A percentile compares a stretch with the other conserved stretches of the same genome.
Conservation (phyloP, 2,888 invertebrate species). For the Incurvaria masculella region DNA sequence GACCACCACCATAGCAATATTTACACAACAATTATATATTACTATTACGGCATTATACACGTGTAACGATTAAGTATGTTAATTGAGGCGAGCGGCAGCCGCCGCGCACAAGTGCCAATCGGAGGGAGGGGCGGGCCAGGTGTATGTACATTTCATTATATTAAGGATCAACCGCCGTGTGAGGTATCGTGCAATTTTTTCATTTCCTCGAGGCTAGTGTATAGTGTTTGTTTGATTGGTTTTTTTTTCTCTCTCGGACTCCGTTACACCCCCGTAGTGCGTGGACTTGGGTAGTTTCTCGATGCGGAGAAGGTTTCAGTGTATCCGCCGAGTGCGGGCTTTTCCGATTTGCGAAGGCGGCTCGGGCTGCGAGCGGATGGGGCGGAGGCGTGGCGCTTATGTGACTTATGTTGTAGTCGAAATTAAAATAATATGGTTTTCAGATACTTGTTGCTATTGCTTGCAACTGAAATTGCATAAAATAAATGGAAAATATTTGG, state of each 20-base stretch:
- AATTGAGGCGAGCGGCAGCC: background rate
- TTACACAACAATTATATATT: slow-evolving; percentile 17
- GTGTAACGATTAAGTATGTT: background rate
- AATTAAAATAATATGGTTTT: too few relatives aligned
- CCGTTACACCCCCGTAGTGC: too few relatives aligned
- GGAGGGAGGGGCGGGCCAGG: slow-evolving; percentile 4
- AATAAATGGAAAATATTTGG: too few relatives aligned
- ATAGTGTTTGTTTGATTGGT: background rate
- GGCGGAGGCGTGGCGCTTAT: too few relatives aligned
- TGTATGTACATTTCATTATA: slow-evolving; percentile 35
- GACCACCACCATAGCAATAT: slow-evolving; percentile 20
- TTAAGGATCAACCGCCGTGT: slow-evolving; percentile 41
- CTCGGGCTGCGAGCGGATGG: too few relatives aligned
- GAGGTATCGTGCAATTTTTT: slow-evolving; percentile 13
- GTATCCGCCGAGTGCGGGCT: too few relatives aligned
- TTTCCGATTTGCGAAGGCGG: too few relatives aligned
- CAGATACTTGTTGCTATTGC: too few relatives aligned
- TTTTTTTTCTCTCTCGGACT: background rate
- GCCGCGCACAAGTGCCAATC: slow-evolving; percentile 6
- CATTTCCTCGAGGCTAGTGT: slow-evolving; percentile 32
- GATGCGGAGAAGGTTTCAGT: background rate
- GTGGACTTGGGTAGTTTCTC: background rate
- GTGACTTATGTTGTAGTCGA: too few relatives aligned
- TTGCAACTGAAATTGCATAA: too few relatives aligned
- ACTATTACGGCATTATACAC: slow-evolving; percentile 4